Conservation (phyloP, 1,140 invertebrate species). For the Anastrepha ludens region DNA sequence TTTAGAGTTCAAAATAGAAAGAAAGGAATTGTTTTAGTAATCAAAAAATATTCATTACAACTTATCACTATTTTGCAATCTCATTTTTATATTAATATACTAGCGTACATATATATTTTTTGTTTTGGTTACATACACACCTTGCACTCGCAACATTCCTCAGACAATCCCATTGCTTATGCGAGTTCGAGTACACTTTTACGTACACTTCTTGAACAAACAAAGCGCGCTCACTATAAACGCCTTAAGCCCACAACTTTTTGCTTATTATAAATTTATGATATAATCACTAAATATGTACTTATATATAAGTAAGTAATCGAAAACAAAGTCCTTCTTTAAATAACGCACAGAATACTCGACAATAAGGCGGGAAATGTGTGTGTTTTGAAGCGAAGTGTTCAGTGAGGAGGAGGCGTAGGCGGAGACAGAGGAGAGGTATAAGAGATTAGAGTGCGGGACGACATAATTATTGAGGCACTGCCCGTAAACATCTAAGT, state of each 20-base stretch:
- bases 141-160: neutral
- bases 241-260: neutral
- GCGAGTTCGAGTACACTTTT: slow-evolving; percentile 3
- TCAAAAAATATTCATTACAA: neutral
- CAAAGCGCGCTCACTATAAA: neutral
- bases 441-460: too few species aligned
- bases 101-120: neutral
- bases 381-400: neutral
- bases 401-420: neutral
- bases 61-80: neutral
- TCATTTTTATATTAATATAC: neutral
- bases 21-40: neutral
- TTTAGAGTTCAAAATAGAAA: too few species aligned
- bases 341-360: neutral
- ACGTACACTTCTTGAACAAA: slow-evolving; percentile 41
- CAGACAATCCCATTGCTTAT: slow-evolving; percentile 30
- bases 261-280: slow-evolving; percentile 7
- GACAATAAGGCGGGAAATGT: neutral
- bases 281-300: slow-evolving; percentile 19
- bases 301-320: neutral
- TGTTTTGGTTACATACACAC: neutral
- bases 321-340: slow-evolving; percentile 42
- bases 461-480: neutral
- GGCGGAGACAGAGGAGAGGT: neutral
- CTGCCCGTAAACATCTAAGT: neutral